Base-by-base conservation (phyloP, 2,113 vertebrate species). In the Chunga burmeisteri region DNA sequence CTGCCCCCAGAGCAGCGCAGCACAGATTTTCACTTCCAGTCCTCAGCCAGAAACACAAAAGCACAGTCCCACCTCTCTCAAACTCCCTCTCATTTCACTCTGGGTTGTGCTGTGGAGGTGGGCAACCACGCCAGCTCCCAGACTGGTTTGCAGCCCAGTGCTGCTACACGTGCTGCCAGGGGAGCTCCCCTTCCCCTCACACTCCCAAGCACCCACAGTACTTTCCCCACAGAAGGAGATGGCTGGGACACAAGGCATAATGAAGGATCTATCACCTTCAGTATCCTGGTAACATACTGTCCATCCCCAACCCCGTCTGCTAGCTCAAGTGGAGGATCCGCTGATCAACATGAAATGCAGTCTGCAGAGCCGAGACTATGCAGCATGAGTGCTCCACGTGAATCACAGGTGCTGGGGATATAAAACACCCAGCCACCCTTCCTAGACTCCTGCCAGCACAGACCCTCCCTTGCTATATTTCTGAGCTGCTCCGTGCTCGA, bases 151-250 rank as follows among this genome's bases (percentile, higher is more conserved):
- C 34, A 63, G 49, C 63, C 46, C 52, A 10, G 47, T 1, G 11
- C 29, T 44, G 21, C 42, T 50, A 19, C 3, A 1, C 3, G 9
- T 1, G 1, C 27, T 61, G 8, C 14, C 0, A 0, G 25, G 32
- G 38, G 61, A 75, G 25, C 26, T 78, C n/a, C 29, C 18, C 8
- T 13, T 52, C 7, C 11, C 15, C 32, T 36, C 32, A 3, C 5
- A 0, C 32, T 27, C n/a, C 46, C 47, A 49, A 79, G 40, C 20
- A 46, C 36, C 25, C 42, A 6, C n/a, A 27, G 32, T 0, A 3
- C 32, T 30, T 49, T 29, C 50, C 66, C 36, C 23, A 13, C 8
- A 67, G 44, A 4, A 4, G 38, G 25, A 9, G 7, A 34, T 5
- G 19, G n/a, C 22, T 67, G 40, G 16, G 22, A 10, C 20, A 50